Percentiles rank a stretch among this genome's conserved stretches.
phyloP scores from a whole-genome alignment of 2,797 vertebrate species.

The Rachycentron canadum region DNA sequence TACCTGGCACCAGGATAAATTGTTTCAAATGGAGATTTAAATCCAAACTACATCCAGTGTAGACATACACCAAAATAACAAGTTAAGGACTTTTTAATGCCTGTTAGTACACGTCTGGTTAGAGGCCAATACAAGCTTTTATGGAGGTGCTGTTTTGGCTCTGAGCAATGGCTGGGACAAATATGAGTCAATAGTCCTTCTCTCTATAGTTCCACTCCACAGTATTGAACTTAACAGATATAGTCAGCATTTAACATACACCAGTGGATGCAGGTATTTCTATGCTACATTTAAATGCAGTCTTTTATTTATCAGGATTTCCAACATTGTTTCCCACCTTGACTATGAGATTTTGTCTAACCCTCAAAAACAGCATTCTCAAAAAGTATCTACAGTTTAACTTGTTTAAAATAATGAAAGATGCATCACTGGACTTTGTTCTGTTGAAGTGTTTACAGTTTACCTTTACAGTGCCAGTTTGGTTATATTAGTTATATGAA shows the following conservation, averaged over 20 bases:
- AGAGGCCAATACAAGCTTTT: not conserved
- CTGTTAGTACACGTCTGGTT: not conserved
- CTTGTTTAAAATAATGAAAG: not conserved
- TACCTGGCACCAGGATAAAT: slow-evolving; percentile 10
- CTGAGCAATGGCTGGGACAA: not conserved
- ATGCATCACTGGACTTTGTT: not conserved
- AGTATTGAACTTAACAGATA: not conserved
- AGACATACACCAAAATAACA: not conserved
- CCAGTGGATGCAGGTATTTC: not conserved
- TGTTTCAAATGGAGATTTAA: not conserved
- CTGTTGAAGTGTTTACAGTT: not conserved
- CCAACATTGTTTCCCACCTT: not conserved
- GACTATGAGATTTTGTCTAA: not conserved
- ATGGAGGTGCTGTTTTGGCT: not conserved
- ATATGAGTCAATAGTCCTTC: not conserved
- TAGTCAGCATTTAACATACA: not conserved
- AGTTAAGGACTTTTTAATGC: not conserved
- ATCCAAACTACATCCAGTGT: slow-evolving; percentile 18
- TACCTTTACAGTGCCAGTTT: not conserved
- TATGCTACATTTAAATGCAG: not conserved
- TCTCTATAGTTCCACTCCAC: not conserved
- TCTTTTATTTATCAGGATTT: not conserved
- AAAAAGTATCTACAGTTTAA: not conserved
- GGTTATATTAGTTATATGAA: not conserved
- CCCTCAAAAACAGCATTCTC: not conserved